Base-by-base conservation (phyloP, 64 coral and sea anemone genomes). In the Stylophora pistillata region DNA sequence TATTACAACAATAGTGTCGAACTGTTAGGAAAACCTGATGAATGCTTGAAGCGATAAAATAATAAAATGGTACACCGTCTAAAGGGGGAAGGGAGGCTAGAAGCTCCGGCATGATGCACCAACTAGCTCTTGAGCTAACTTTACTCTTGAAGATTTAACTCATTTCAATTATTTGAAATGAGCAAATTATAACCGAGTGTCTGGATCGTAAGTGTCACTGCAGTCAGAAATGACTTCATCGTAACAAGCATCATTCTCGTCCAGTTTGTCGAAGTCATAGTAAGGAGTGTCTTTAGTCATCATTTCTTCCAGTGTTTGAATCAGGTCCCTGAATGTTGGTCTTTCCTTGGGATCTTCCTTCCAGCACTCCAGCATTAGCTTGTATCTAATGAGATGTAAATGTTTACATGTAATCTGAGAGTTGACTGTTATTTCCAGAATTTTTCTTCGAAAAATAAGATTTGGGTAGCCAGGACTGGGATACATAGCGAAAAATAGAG, bases 281-380 rank as follows among this genome's bases (percentile, higher is more conserved):
- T 94, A 94, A n/a, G 93, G 93, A 6, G 90, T 94, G 69, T 94
- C 93, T 57, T 74, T 90, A 63, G 69, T 77, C 93, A 94, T 94
- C 88, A 94, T 90, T 60, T 66, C 56, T 75, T 94, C 93, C 30
- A 94, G 89, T 10, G 70, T 47, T 65, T 85, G 61, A n/a, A 88
- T 81, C 30, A 94, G 28, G 12, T 68, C 41, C n/a, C 68, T 52
- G 75, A 94, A 94, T 25, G 88, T 86, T 0, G 93, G 93, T 56
- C 93, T 81, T 60, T 90, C 80, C 7, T 73, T 82, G 13, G 93
- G 74, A 25, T 56, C 58, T 23, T 90, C 74, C 66, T 80, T 47
- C 93, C 93, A 94, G 23, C 93, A 94, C 9, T 74, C 37, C 10
- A 20, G 47, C 93, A 94, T 94, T 23, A 94, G 80, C 64, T 68